Conservation (phyloP, 2,113 vertebrate genomes). For the Chascanopsetta lugubris region DNA sequence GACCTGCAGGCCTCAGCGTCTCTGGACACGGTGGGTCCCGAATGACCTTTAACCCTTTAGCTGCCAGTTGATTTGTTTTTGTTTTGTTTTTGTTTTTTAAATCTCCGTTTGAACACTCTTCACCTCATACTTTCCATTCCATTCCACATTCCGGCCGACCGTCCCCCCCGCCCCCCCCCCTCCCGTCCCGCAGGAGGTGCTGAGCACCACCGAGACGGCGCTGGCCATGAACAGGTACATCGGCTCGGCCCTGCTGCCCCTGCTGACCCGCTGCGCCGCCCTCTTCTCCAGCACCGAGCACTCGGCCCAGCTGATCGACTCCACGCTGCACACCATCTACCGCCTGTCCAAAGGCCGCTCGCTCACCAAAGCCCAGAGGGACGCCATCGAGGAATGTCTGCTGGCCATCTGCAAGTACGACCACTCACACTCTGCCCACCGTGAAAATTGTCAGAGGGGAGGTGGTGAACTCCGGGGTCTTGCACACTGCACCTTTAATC, state of each 20-base stretch:
- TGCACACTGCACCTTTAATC: no score
- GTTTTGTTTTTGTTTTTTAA: neutral
- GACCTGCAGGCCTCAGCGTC: slow-evolving; percentile 93
- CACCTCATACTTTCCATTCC: no score
- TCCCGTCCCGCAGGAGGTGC: slow-evolving; percentile 81
- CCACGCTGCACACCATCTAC: slow-evolving; percentile 94
- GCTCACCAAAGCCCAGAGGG: slow-evolving; percentile 96
- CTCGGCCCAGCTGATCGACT: slow-evolving; percentile 88
- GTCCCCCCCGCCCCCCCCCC: no score
- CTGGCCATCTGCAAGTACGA: slow-evolving; percentile 95
- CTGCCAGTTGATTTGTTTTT: neutral
- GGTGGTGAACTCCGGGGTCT: no score
- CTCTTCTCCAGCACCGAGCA: slow-evolving; percentile 94
- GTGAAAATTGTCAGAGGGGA: neutral
- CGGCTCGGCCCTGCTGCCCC: slow-evolving; percentile 91
- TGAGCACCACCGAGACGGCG: slow-evolving; percentile 94
- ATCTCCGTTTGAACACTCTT: no score
- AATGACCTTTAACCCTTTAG: neutral
- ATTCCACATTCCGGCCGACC: no score
- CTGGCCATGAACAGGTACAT: slow-evolving; percentile 94
- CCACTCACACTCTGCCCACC: neutral
- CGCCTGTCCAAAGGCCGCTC: slow-evolving; percentile 95
- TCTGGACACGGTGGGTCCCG: slow-evolving; percentile 88
- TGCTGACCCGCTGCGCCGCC: slow-evolving; percentile 93
- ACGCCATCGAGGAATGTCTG: slow-evolving; percentile 94